These are phyloP conservation scores for Phortica magna DNA, from an alignment of 2,888 invertebrate genomes.

Conservation along the genomic window DNA sequence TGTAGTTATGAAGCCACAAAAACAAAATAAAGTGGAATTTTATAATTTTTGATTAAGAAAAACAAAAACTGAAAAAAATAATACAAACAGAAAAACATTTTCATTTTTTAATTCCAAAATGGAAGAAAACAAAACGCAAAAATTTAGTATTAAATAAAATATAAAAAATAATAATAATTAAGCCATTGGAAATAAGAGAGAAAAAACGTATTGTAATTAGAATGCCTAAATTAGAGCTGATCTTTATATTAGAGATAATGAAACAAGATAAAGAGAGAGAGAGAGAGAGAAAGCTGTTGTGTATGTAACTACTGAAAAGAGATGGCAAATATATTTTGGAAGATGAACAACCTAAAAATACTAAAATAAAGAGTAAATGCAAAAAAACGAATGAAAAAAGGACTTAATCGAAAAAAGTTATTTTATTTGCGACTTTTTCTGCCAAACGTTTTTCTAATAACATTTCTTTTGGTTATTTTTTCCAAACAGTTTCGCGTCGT, in stretches of 20 bases:
- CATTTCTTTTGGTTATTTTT: background rate
- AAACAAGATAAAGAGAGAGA: constrained; percentile 9
- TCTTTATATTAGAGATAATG: background rate
- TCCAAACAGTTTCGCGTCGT: constrained; percentile 83
- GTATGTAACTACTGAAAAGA: constrained; percentile 25
- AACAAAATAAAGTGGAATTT: constrained; percentile 25
- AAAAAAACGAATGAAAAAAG: constrained; percentile 18
- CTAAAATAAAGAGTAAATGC: constrained; percentile 48
- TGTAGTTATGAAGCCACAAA: constrained; percentile 30
- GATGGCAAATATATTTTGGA: constrained; percentile 66
- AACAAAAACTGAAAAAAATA: background rate
- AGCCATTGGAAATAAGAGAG: constrained; percentile 1
- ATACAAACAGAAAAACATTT: too few relatives aligned
- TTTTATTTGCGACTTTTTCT: constrained; percentile 6
- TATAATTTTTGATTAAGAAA: constrained; percentile 23
- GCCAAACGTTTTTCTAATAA: background rate
- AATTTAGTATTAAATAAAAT: background rate
- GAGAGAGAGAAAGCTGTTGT: constrained; percentile 3
- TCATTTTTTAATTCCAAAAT: constrained; percentile 6
- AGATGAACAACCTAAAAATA: constrained; percentile 64
- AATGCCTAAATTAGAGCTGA: constrained; percentile 15
- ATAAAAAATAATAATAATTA: constrained; percentile 3
- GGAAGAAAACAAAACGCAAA: background rate
- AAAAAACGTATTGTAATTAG: constrained; percentile 10
- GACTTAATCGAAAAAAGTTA: constrained; percentile 19